Evolutionary conservation across 23 tunicate genomes (phyloP).

Genomic region (Botrylloides violaceus): DNA sequence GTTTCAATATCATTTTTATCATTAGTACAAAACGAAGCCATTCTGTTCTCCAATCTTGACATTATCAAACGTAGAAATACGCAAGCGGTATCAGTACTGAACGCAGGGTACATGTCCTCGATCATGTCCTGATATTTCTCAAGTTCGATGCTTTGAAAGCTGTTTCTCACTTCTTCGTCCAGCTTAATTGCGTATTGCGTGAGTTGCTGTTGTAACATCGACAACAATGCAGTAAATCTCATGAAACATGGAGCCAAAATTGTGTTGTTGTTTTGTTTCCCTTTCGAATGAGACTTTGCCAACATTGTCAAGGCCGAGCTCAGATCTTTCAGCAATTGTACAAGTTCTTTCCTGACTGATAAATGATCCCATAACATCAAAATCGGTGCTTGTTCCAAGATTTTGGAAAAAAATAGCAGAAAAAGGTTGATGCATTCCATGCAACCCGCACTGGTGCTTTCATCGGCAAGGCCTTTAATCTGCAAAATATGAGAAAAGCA

Average conservation of each 20-base stretch:
- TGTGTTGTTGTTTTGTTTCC: not conserved
- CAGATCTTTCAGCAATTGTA: not conserved
- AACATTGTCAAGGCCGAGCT: not conserved
- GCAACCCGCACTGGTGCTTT: no score
- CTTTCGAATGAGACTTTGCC: not conserved
- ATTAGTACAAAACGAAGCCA: no score
- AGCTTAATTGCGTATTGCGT: not conserved
- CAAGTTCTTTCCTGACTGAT: conserved; percentile 4
- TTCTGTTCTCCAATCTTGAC: not conserved
- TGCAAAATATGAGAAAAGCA: no score
- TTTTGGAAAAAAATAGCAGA: no score
- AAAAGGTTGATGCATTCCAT: no score
- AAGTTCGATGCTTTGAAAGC: not conserved
- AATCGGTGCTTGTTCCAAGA: conserved; percentile 1
- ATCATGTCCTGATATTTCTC: not conserved
- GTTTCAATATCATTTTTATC: no score
- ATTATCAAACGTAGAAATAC: not conserved
- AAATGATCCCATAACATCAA: conserved; percentile 19
- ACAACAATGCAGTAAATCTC: not conserved
- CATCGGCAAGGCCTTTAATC: no score
- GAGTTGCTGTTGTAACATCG: not conserved
- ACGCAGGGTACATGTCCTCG: not conserved
- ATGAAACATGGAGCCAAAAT: not conserved
- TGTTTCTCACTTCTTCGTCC: not conserved
- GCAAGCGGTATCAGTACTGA: not conserved